Conservation (phyloP, 2,888 invertebrate species). For the Sipunculus nudus region DNA sequence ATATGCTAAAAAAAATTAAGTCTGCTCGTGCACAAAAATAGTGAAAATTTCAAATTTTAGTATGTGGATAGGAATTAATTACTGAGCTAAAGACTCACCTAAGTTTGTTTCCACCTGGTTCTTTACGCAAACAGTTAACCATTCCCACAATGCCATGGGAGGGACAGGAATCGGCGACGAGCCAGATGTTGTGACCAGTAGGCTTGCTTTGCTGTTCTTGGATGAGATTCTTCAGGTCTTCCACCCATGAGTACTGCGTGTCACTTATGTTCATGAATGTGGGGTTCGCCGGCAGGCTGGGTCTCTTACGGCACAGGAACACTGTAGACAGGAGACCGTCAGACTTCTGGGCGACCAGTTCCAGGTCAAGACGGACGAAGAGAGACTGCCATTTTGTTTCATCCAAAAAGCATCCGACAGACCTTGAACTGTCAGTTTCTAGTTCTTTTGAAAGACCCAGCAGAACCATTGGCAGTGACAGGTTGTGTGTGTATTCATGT, state of each 20-base stretch:
- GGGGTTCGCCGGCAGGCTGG: constrained; percentile 19
- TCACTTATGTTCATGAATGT: neutral
- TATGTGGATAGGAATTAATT: too few relatives aligned
- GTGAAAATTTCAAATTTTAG: too few relatives aligned
- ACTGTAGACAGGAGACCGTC: constrained; percentile 71
- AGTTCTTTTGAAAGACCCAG: constrained; percentile 46
- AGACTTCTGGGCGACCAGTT: constrained; percentile 73
- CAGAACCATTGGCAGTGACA: constrained; percentile 47
- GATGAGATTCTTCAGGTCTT: constrained; percentile 76
- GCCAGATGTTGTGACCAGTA: constrained; percentile 68
- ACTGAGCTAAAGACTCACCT: constrained; percentile 68
- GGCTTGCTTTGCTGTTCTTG: constrained; percentile 72
- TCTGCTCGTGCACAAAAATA: too few relatives aligned
- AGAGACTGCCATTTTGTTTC: constrained; percentile 40
- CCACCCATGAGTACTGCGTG: constrained; percentile 75
- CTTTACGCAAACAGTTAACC: constrained; percentile 87
- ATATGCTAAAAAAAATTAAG: too few relatives aligned
- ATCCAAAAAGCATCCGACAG: constrained; percentile 45
- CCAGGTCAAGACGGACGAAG: constrained; percentile 67
- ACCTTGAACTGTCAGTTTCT: constrained; percentile 23
- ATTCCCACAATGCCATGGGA: constrained; percentile 84
- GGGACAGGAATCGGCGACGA: constrained; percentile 77
- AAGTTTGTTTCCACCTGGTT: constrained; percentile 83
- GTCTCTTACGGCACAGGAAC: constrained; percentile 74
- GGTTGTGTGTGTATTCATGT: constrained; percentile 64